Evolutionary conservation across 2,888 invertebrate genomes (phyloP).

Genomic region (Drosophila paramelanica): DNA sequence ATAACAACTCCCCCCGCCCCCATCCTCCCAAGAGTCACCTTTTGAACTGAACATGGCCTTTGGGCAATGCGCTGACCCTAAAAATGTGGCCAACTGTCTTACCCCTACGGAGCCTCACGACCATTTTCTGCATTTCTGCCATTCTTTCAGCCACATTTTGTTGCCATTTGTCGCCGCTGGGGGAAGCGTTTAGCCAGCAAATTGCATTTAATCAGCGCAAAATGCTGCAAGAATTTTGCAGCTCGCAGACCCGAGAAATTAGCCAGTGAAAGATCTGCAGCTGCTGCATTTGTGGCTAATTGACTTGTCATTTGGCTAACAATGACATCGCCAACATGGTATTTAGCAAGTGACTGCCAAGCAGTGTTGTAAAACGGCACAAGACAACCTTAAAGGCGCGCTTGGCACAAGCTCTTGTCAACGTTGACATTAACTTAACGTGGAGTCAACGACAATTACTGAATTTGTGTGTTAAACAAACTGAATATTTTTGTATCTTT

Average conservation of each 20-base stretch:
- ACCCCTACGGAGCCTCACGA: too few species aligned
- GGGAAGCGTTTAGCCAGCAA: slow-evolving; percentile 44
- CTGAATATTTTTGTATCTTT: too few species aligned
- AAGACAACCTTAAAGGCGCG: background rate
- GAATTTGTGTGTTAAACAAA: too few species aligned
- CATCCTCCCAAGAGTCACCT: background rate
- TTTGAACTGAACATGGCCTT: slow-evolving; percentile 17
- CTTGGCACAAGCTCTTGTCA: background rate
- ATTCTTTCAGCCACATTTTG: background rate
- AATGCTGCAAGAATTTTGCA: slow-evolving; percentile 35
- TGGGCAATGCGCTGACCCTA: slow-evolving; percentile 28
- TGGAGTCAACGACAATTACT: background rate
- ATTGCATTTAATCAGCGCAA: slow-evolving; percentile 51
- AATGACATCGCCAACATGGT: slow-evolving; percentile 5
- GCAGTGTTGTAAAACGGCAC: slow-evolving; percentile 11
- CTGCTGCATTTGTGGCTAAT: slow-evolving; percentile 31
- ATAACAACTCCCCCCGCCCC: background rate
- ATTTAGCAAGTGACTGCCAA: slow-evolving; percentile 1
- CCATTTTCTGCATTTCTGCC: background rate
- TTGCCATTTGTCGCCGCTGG: slow-evolving; percentile 27
- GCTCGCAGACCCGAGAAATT: slow-evolving; percentile 17
- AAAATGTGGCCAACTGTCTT: slow-evolving; percentile 22
- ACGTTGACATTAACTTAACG: background rate
- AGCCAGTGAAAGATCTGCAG: slow-evolving; percentile 4
- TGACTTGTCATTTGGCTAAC: slow-evolving; percentile 30